Evolutionary conservation across 2,797 vertebrate species (phyloP).

Genomic region (Ficedula albicollis): DNA sequence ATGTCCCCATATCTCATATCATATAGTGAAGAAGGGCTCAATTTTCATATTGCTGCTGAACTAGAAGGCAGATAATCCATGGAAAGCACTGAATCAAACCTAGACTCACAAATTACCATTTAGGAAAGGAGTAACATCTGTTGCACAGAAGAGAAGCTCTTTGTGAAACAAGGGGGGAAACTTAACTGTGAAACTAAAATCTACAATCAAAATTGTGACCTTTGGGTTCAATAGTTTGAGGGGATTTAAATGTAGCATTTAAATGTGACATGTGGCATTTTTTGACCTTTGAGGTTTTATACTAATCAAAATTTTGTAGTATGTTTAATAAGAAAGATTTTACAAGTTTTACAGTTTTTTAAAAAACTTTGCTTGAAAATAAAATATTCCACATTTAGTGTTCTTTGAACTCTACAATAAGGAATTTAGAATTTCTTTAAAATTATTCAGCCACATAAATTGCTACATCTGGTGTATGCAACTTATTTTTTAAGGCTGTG

Average conservation of each 20-base stretch:
- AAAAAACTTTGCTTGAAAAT: conserved; percentile 22
- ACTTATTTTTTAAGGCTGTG: background rate
- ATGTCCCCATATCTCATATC: fast-evolving
- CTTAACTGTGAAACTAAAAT: background rate
- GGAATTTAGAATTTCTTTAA: background rate
- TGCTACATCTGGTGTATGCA: background rate
- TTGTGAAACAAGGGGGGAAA: conserved; percentile 16
- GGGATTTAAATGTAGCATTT: no score
- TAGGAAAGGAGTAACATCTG: conserved; percentile 30
- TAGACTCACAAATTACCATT: conserved; percentile 40
- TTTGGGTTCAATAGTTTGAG: conserved; percentile 48
- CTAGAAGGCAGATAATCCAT: background rate
- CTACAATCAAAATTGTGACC: conserved; percentile 17
- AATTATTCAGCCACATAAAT: background rate
- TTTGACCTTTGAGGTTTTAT: conserved; percentile 44
- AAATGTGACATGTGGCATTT: conserved; percentile 20
- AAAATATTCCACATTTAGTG: background rate
- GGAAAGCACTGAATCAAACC: background rate
- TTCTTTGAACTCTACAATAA: background rate
- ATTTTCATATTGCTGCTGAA: background rate
- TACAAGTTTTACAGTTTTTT: background rate
- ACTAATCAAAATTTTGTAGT: background rate
- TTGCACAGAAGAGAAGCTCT: background rate
- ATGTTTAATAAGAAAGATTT: background rate
- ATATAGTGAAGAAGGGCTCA: background rate